Conservation (phyloP, 1,140 invertebrate genomes). For the Pachypsylla venusta region DNA sequence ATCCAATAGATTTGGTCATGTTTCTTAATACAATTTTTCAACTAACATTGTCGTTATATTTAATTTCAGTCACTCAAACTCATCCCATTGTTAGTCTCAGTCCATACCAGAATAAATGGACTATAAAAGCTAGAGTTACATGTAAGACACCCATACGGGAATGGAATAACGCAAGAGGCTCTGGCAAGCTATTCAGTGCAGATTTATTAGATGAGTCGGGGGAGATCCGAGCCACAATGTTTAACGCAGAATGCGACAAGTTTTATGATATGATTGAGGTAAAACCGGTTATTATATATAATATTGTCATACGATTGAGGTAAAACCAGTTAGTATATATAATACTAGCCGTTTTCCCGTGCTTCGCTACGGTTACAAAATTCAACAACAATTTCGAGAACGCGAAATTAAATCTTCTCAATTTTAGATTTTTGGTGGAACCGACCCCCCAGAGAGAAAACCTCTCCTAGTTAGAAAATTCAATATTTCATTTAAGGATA, state of each 20-base stretch:
- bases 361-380: no score
- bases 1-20: background rate
- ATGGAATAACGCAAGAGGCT: slow-evolving; percentile 81
- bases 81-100: slow-evolving; percentile 62
- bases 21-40: background rate
- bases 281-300: no score
- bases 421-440: no score
- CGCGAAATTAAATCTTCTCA: no score
- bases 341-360: no score
- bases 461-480: no score
- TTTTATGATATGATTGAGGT: slow-evolving; percentile 56
- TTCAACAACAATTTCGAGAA: no score
- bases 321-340: slow-evolving; percentile 37
- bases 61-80: slow-evolving; percentile 13
- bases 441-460: no score
- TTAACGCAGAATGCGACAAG: slow-evolving; percentile 78
- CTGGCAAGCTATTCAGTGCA: slow-evolving; percentile 87
- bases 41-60: background rate
- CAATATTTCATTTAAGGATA: no score
- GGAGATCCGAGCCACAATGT: slow-evolving; percentile 89
- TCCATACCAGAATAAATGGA: slow-evolving; percentile 88
- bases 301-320: background rate
- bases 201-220: slow-evolving; percentile 86
- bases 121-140: slow-evolving; percentile 78
- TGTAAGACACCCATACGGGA: slow-evolving; percentile 66